Evolutionary conservation across 1,140 invertebrate genomes (phyloP).

Genomic region (Choristoneura fumiferana): DNA sequence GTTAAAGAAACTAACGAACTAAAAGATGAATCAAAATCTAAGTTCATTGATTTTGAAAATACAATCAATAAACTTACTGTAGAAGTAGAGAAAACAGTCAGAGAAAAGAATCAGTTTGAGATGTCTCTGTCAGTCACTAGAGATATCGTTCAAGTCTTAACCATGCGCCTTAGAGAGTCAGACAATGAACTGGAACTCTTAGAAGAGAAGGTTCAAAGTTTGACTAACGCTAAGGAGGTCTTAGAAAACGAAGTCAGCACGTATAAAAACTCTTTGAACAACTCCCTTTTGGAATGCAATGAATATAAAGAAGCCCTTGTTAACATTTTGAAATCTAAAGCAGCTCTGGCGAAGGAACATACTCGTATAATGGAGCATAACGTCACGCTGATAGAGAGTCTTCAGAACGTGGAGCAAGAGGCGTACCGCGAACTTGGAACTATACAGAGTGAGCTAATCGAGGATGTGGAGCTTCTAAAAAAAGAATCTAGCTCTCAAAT

Average conservation of each 20-base stretch:
- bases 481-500: constrained; percentile 69
- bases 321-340: constrained; percentile 70
- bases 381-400: constrained; percentile 66
- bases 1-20: constrained; percentile 45
- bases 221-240: constrained; percentile 56
- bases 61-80: constrained; percentile 64
- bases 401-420: constrained; percentile 70
- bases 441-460: constrained; percentile 69
- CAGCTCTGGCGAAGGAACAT: constrained; percentile 66
- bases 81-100: constrained; percentile 59
- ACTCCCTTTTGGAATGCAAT: constrained; percentile 61
- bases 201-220: constrained; percentile 60
- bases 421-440: constrained; percentile 67
- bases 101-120: constrained; percentile 73
- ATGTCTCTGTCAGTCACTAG: constrained; percentile 69
- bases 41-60: constrained; percentile 61
- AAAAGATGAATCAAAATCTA: constrained; percentile 60
- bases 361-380: constrained; percentile 74
- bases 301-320: constrained; percentile 71
- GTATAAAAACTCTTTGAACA: constrained; percentile 59
- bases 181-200: constrained; percentile 71
- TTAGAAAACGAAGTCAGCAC: constrained; percentile 57
- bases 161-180: constrained; percentile 66
- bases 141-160: constrained; percentile 72
- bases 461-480: constrained; percentile 68